These are phyloP conservation scores for Coregonus ussuriensis DNA, from an alignment of 2,797 vertebrate species.

Conservation along the genomic window DNA sequence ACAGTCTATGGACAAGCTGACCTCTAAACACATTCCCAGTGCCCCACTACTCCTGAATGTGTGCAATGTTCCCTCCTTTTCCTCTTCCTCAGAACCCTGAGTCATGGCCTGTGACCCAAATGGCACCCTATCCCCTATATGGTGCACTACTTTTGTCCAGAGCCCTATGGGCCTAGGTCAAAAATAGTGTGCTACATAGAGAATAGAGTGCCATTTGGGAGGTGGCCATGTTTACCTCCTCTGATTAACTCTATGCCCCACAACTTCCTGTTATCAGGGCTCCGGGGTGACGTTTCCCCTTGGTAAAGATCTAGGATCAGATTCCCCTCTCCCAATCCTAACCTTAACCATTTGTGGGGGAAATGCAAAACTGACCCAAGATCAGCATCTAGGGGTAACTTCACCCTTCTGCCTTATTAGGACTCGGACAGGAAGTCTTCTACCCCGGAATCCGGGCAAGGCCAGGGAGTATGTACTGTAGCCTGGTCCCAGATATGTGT, in stretches of 20 bases:
- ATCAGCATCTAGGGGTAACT: background rate
- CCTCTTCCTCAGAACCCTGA: background rate
- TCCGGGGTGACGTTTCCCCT: background rate
- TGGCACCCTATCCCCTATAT: background rate
- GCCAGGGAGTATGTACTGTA: background rate
- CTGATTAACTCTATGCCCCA: slow-evolving; percentile 56
- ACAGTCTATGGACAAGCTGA: background rate
- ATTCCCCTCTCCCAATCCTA: background rate
- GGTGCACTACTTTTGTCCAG: background rate
- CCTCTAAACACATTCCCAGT: background rate
- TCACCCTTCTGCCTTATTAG: background rate
- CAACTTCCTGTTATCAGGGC: slow-evolving; percentile 45
- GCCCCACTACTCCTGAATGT: background rate
- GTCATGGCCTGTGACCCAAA: background rate
- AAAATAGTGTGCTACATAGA: background rate
- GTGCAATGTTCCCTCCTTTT: slow-evolving; percentile 9
- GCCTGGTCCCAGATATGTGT: background rate
- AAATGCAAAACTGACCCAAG: background rate
- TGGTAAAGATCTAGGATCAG: no score
- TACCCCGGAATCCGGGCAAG: slow-evolving; percentile 36
- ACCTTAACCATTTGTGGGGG: background rate
- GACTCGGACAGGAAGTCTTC: slow-evolving; percentile 55
- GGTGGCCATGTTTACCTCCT: slow-evolving; percentile 26
- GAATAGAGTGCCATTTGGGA: background rate
- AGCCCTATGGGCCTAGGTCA: background rate